phyloP scores from a whole-genome alignment of 2,113 vertebrate species.

The Puntigrus tetrazona region DNA sequence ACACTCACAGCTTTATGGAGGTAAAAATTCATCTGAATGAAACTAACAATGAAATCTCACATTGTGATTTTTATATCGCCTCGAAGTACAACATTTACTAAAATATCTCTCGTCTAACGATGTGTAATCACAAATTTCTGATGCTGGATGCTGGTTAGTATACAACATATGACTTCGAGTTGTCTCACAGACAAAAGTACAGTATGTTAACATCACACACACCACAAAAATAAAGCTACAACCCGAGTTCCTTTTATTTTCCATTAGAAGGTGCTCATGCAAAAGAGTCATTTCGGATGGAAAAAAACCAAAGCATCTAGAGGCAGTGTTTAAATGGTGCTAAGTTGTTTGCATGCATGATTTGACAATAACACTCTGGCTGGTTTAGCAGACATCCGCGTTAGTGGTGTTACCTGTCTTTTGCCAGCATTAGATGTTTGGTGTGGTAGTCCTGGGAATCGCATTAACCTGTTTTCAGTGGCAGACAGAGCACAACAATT shows the following conservation, averaged over 20 bases:
- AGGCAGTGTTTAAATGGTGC: neutral
- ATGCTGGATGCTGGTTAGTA: neutral
- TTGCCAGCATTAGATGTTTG: slow-evolving; percentile 12
- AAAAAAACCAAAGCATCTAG: neutral
- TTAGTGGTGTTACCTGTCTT: neutral
- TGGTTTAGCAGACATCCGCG: neutral
- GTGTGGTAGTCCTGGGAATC: slow-evolving; percentile 1
- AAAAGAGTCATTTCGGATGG: neutral
- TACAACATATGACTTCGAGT: neutral
- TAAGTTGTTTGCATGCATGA: neutral
- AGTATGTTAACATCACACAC: too few relatives aligned
- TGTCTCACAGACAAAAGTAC: neutral
- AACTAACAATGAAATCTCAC: neutral
- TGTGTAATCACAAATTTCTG: neutral
- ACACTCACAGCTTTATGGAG: neutral
- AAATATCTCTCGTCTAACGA: neutral
- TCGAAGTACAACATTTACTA: neutral
- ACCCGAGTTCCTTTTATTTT: neutral
- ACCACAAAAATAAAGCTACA: too few relatives aligned
- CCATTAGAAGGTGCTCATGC: neutral
- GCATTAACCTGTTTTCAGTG: slow-evolving; percentile 4
- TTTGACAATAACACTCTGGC: neutral
- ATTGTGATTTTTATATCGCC: neutral
- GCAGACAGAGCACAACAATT: slow-evolving; percentile 53
- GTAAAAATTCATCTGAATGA: neutral